phyloP scores from a whole-genome alignment of 2,888 invertebrate species.

The Cataglyphis cursor region DNA sequence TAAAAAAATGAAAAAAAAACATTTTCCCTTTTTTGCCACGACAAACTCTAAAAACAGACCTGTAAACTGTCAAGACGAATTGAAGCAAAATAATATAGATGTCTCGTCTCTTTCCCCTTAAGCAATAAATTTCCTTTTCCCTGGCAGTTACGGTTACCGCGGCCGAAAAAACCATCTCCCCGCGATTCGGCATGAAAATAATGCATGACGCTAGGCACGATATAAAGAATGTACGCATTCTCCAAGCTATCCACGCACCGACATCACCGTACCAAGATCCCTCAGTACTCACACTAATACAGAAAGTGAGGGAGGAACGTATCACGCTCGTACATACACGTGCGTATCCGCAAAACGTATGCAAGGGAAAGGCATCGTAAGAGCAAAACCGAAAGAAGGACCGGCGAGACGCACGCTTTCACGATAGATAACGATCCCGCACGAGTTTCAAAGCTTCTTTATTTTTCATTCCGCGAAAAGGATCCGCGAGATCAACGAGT shows the following conservation, averaged over 20 bases:
- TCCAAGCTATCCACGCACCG: conserved; percentile 52
- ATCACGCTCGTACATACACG: background rate
- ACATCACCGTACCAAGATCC: conserved; percentile 57
- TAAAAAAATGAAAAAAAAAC: background rate
- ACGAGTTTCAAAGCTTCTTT: conserved; percentile 78
- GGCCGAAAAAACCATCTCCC: conserved; percentile 52
- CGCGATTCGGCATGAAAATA: conserved; percentile 67
- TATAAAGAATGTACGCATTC: conserved; percentile 69
- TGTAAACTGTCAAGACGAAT: conserved; percentile 47
- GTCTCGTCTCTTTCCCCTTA: conserved; percentile 27
- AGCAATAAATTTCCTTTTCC: conserved; percentile 45
- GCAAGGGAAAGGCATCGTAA: conserved; percentile 58
- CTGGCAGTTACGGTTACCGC: conserved; percentile 43
- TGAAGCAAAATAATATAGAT: conserved; percentile 49
- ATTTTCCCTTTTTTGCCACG: background rate
- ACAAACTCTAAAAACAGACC: conserved; percentile 13
- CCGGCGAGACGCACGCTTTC: conserved; percentile 74
- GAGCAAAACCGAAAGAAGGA: conserved; percentile 50
- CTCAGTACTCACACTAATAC: conserved; percentile 38
- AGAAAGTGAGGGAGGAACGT: conserved; percentile 43
- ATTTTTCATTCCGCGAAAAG: conserved; percentile 83
- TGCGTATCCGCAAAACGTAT: conserved; percentile 39
- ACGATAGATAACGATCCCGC: conserved; percentile 81
- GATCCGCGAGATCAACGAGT: conserved; percentile 69
- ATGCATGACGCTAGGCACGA: conserved; percentile 60